Base-by-base conservation (phyloP, 2,797 vertebrate species). In the Cirrhinus molitorella region DNA sequence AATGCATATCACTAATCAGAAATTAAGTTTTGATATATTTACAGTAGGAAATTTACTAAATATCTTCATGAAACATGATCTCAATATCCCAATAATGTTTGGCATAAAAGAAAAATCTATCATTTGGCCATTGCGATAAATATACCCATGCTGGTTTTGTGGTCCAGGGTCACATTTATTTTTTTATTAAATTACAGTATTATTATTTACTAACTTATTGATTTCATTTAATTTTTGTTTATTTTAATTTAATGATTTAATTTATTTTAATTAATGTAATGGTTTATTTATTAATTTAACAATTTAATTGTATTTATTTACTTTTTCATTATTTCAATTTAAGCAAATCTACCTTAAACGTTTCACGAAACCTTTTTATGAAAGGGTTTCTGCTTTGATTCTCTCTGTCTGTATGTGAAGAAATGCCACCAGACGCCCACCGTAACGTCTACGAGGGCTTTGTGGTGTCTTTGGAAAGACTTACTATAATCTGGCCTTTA, bases 381-480 rank as follows among this genome's bases (percentile, higher is more conserved):
- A 43, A 49, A 51, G 16, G 25, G 28, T 34, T n/a, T 73, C 28
- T n/a, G 47, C 49, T 37, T 57, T 23, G 49, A n/a, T 37, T 6
- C 13, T 2, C 5, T 55, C 13, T 55, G 19, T 40, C 51, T 61
- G 37, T 10, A 0, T 45, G 75, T 78, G 16, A 2, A 12, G 40
- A 65, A 78, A 49, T 12, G 17, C 3, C 55, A 21, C 25, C 71
- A 73, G 73, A 40, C 34, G 5, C 31, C 8, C 34, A 21, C 17
- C 5, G 23, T 66, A 23, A 19, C 28, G 12, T 55, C 47, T 57
- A 37, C 12, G 40, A 8, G 53, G 43, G 37, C 34, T 70, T 43
- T 80, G 66, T 80, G 66, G 34, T 43, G 78, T 70, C 49, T 68
- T 70, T 16, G 34, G 55, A 47, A 47, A 21, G 57, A 37, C 11